These are phyloP conservation scores for Rallus crepitans DNA, from an alignment of 2,797 vertebrate species.

Conservation along the genomic window DNA sequence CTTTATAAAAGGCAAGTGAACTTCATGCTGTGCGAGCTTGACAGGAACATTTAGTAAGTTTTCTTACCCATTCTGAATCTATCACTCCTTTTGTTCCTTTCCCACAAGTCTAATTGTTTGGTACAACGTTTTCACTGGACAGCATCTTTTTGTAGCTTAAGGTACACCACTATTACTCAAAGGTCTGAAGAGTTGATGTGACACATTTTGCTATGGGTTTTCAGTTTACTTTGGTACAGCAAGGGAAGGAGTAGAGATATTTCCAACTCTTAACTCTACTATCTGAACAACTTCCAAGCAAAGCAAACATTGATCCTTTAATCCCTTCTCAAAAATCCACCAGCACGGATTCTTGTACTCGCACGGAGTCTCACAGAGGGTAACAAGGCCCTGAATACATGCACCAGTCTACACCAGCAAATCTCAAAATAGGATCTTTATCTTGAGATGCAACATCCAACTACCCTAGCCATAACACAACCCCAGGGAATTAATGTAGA, in stretches of 20 bases:
- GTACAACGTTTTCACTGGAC: neutral
- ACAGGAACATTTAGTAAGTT: neutral
- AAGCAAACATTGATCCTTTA: neutral
- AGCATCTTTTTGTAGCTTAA: neutral
- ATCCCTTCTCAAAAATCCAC: neutral
- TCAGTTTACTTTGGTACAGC: neutral
- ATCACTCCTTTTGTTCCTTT: neutral
- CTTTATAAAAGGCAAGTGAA: neutral
- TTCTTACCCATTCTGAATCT: neutral
- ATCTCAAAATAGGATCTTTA: neutral
- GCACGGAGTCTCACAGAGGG: neutral
- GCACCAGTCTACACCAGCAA: accelerated
- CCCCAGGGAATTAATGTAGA: neutral
- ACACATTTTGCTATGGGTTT: neutral
- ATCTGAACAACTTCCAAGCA: conserved; percentile 13
- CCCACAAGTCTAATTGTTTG: neutral
- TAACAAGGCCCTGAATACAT: neutral
- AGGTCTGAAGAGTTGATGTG: neutral
- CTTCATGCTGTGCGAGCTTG: neutral
- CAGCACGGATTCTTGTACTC: neutral
- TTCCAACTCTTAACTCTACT: neutral
- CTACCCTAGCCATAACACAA: neutral
- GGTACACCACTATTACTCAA: neutral
- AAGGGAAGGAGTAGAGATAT: neutral
- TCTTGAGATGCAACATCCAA: neutral